Evolutionary conservation across 2,113 vertebrate genomes (phyloP).

Genomic region (Aptenodytes patagonicus): DNA sequence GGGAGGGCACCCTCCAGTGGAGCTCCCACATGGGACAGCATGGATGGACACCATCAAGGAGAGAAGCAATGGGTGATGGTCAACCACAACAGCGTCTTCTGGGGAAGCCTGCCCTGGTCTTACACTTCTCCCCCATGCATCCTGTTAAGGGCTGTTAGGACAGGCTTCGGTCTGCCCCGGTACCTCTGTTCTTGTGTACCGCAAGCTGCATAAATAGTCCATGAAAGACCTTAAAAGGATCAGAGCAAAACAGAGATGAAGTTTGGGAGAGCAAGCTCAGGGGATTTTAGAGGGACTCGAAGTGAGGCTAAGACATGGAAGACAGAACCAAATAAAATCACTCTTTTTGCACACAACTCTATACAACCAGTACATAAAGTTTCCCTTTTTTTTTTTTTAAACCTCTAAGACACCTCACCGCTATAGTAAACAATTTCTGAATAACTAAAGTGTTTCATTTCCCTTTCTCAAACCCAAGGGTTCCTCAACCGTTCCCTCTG

Average conservation of each 20-base stretch:
- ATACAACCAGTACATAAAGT: neutral
- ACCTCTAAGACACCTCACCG: too few species aligned
- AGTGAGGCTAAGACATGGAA: neutral
- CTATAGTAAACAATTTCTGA: neutral
- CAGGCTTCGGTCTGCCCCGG: neutral
- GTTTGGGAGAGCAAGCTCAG: neutral
- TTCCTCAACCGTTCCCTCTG: neutral
- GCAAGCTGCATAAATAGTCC: neutral
- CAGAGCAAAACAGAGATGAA: neutral
- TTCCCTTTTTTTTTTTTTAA: neutral
- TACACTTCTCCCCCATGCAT: rapidly evolving
- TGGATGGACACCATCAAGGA: rapidly evolving
- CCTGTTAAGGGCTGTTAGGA: neutral
- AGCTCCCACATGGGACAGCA: neutral
- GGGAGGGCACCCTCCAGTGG: neutral
- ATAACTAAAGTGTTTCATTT: neutral
- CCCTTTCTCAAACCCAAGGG: neutral
- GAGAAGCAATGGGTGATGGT: neutral
- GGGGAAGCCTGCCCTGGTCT: neutral
- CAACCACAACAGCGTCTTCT: neutral
- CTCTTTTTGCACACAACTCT: neutral
- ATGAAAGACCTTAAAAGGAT: neutral
- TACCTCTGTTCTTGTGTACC: rapidly evolving
- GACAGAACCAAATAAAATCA: neutral
- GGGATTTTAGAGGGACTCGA: neutral